Percentiles rank a stretch among this genome's conserved stretches.
These are phyloP conservation scores for Hippocampus mohnikei DNA, from an alignment of 2,113 vertebrate species.

Conservation along the genomic window DNA sequence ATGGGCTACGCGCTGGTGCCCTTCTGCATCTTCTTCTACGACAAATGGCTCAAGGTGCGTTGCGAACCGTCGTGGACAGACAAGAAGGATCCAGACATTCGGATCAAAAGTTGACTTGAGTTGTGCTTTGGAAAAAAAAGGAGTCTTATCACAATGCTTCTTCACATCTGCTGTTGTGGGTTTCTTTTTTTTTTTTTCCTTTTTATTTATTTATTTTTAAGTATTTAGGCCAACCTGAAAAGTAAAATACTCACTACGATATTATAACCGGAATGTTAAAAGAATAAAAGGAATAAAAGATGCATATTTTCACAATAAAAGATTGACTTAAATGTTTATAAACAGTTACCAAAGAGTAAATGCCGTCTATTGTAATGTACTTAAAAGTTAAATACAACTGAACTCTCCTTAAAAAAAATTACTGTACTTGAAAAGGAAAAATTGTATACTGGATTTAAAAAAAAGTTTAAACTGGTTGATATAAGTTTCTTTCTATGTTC, in stretches of 20 bases:
- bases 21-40: constrained; percentile 93
- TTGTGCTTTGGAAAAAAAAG: background rate
- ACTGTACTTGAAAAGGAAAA: no score
- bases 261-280: background rate
- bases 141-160: background rate
- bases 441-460: no score
- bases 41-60: constrained; percentile 92
- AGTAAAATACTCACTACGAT: background rate
- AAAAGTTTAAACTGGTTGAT: no score
- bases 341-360: background rate
- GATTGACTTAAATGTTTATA: no score
- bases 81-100: background rate
- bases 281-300: background rate
- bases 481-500: no score
- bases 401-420: no score
- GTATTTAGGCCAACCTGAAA: background rate
- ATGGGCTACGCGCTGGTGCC: constrained; percentile 92
- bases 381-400: no score
- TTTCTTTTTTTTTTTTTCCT: no score
- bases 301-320: no score
- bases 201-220: no score
- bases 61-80: background rate
- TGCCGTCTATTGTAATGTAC: no score
- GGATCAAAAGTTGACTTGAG: background rate
- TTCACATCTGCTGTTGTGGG: no score